phyloP scores from a whole-genome alignment of 2,888 invertebrate species.

The Mechanitis messenoides region DNA sequence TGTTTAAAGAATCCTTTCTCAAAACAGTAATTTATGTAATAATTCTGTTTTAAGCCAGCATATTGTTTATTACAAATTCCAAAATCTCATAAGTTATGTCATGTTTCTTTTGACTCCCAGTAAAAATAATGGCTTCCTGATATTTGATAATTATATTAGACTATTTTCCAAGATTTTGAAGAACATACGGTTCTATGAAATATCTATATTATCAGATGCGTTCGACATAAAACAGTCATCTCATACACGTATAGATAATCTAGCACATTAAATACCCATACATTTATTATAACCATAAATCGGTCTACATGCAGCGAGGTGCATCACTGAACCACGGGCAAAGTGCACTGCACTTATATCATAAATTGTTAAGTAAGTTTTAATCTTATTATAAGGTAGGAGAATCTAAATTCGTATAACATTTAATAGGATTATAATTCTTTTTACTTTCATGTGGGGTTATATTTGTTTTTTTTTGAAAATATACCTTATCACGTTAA shows the following conservation, averaged over 20 bases:
- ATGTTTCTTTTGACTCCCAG: too few species aligned
- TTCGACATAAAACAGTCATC: conserved; percentile 24
- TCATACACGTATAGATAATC: conserved; percentile 52
- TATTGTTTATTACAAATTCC: too few species aligned
- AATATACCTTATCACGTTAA: conserved; percentile 45
- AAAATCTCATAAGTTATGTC: too few species aligned
- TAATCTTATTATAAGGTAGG: conserved; percentile 23
- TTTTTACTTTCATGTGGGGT: conserved; percentile 29
- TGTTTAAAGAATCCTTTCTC: too few species aligned
- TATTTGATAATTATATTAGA: too few species aligned
- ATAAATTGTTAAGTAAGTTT: conserved; percentile 26
- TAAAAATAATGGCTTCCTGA: too few species aligned
- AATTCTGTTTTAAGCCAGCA: too few species aligned
- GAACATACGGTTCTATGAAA: neutral
- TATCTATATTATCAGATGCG: conserved; percentile 2
- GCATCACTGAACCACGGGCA: conserved; percentile 59
- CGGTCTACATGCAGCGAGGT: conserved; percentile 63
- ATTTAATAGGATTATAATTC: conserved; percentile 26
- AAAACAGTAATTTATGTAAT: too few species aligned
- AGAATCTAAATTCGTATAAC: conserved; percentile 23
- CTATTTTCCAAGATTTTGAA: conserved; percentile 1
- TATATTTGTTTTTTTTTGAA: conserved; percentile 36
- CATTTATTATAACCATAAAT: conserved; percentile 74
- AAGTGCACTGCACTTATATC: conserved; percentile 67
- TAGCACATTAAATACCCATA: conserved; percentile 70